Percentiles rank a stretch among this genome's conserved stretches.
Evolutionary conservation across 2,888 invertebrate species (phyloP).

Genomic region (Parapristionchus giblindavisi): DNA sequence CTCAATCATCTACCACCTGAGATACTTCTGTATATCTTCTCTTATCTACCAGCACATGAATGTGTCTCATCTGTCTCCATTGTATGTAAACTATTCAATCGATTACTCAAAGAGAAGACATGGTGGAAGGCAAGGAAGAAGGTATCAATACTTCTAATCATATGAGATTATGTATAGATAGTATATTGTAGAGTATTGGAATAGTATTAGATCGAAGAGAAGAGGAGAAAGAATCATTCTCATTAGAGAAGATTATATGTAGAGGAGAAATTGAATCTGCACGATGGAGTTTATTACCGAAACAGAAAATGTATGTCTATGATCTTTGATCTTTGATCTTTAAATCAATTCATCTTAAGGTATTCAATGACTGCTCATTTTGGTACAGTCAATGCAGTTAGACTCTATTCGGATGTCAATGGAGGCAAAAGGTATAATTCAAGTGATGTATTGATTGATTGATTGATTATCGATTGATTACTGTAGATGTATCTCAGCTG

Average conservation of each 20-base stretch:
- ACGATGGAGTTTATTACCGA: conserved; percentile 6
- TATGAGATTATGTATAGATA: not conserved
- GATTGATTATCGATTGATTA: not conserved
- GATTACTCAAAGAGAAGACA: conserved; percentile 14
- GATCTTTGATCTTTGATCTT: not conserved
- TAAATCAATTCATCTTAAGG: not conserved
- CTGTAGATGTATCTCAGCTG: conserved; percentile 30
- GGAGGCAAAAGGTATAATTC: conserved; percentile 13
- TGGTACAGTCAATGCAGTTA: conserved; percentile 13
- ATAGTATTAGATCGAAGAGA: conserved; percentile 5
- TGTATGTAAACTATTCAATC: conserved; percentile 18
- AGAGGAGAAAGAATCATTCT: conserved; percentile 4
- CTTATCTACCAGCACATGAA: conserved; percentile 6
- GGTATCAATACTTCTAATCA: conserved; percentile 13
- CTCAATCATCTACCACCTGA: conserved; percentile 29
- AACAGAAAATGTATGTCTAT: conserved; percentile 1
- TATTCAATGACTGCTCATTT: conserved; percentile 4
- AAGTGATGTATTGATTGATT: not conserved
- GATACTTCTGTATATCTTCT: conserved; percentile 13
- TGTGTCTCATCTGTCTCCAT: conserved; percentile 15
- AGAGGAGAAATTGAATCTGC: conserved; percentile 4
- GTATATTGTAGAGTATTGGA: not conserved
- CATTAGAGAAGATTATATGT: conserved; percentile 1
- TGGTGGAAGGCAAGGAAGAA: conserved; percentile 34
- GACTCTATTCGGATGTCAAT: conserved; percentile 1